These are phyloP conservation scores for Drosophila ezoana DNA, from an alignment of 2,888 invertebrate genomes.

Conservation along the genomic window DNA sequence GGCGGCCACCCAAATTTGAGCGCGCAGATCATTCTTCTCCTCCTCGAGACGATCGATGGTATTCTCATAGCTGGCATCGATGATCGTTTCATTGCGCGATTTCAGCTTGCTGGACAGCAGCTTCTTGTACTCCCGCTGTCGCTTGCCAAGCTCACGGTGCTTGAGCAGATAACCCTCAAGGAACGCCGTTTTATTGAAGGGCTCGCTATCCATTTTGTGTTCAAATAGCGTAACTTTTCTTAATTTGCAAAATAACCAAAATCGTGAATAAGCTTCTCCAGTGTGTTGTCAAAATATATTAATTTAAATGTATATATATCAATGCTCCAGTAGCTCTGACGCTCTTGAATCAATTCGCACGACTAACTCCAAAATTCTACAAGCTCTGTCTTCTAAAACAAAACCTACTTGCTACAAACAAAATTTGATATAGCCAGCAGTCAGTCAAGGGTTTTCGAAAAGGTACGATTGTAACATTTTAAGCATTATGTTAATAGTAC, in stretches of 20 bases:
- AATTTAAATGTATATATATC: conserved; percentile 15
- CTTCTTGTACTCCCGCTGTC: conserved; percentile 83
- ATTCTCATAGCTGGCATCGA: conserved; percentile 77
- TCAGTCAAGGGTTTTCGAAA: background rate
- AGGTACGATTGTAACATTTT: too few species aligned
- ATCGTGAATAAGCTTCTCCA: background rate
- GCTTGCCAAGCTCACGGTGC: conserved; percentile 81
- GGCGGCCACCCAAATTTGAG: conserved; percentile 83
- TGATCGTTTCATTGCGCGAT: conserved; percentile 80
- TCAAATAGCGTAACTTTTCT: background rate
- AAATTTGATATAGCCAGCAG: background rate
- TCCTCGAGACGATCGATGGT: conserved; percentile 74
- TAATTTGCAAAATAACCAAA: conserved; percentile 37
- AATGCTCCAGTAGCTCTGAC: background rate
- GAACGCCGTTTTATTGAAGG: conserved; percentile 65
- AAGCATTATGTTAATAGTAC: too few species aligned
- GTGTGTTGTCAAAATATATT: background rate
- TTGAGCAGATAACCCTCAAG: conserved; percentile 72
- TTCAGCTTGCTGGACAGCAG: conserved; percentile 76
- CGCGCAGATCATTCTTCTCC: conserved; percentile 81
- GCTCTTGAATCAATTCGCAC: conserved; percentile 1
- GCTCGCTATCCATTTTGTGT: conserved; percentile 45
- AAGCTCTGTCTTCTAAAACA: background rate
- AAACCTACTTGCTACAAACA: conserved; percentile 10
- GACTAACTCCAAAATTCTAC: background rate